Base-by-base conservation (phyloP, 2,888 invertebrate genomes). In the Cryptocephalus moraei region DNA sequence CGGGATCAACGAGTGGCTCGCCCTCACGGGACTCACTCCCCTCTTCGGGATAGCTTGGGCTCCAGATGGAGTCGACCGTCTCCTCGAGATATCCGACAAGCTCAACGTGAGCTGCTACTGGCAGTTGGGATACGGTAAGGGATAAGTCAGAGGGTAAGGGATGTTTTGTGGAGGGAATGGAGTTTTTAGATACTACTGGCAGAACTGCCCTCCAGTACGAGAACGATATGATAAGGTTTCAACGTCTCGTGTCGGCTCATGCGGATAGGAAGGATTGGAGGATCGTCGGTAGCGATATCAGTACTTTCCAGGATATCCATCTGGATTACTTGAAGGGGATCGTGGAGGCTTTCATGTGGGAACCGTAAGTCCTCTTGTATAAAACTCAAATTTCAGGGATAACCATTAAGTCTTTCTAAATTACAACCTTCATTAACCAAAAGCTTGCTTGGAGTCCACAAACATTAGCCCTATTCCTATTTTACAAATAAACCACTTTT, bases 11-110 rank as follows among this genome's bases (percentile, higher is more conserved):
- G 62, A 68, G 39, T 82, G 82, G 78, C 71, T 78, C 0, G 69
- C 70, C 41, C 59, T 63, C 14, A 76, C 79, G 0, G 80, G 80
- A 14, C 78, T 82, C 61, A 78, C 80, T 8, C 74, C 86, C 54
- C 77, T 87, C 9, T 82, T 84, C 62, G 82, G 81, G 1, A 67
- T 87, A 42, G 84, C 83, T 47, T 89, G 87, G 86, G 80, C 87
- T 60, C 78, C 85, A 0, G 78, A 80, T 58, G 76, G 82, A 0
- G 78, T 83, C 0, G 62, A 81, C 38, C 75, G 79, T 33, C 76
- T 90, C 11, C 71, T 91, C 42, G 79, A 82, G 4, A 78, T 82
- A 43, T 82, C 84, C 8, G 80, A 83, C 49, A 75, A 77, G 59
- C 76, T 80, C 49, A 77, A 79, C 34, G 76, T 78, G 8, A 76